Conservation (phyloP, 2,888 invertebrate species). For the Zaprionus obscuricornis region DNA sequence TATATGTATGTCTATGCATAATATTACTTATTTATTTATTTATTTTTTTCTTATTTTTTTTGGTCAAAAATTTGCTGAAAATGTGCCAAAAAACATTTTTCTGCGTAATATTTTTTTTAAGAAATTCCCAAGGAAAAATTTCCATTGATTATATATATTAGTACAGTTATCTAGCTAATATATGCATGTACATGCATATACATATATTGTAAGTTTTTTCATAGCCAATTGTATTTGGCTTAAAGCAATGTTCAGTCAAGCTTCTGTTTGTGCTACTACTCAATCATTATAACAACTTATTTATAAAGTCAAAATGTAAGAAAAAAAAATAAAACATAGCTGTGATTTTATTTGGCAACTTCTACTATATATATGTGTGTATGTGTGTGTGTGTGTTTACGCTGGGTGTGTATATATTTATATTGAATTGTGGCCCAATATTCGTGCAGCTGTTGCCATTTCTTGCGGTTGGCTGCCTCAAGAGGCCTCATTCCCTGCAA, state of each 20-base stretch:
- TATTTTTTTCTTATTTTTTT: too few species aligned
- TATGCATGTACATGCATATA: too few species aligned
- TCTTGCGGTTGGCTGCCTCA: slow-evolving; percentile 58
- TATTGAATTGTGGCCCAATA: slow-evolving; percentile 48
- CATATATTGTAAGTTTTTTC: too few species aligned
- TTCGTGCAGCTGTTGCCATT: slow-evolving; percentile 56
- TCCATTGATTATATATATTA: too few species aligned
- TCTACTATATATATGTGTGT: background rate
- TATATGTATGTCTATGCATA: background rate
- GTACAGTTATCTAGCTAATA: too few species aligned
- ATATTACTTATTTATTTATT: background rate
- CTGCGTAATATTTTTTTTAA: too few species aligned
- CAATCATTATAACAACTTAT: slow-evolving; percentile 8
- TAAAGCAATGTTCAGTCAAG: background rate
- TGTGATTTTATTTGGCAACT: slow-evolving; percentile 19
- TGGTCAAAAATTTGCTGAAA: too few species aligned
- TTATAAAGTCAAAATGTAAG: too few species aligned
- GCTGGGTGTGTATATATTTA: too few species aligned
- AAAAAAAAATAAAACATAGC: slow-evolving; percentile 5
- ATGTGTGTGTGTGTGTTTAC: slow-evolving; percentile 1
- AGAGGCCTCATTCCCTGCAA: slow-evolving; percentile 6
- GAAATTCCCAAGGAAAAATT: too few species aligned
- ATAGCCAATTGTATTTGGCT: too few species aligned
- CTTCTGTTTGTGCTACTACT: background rate
- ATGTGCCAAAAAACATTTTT: too few species aligned